These are phyloP conservation scores for Peromyscus californicus DNA, from an alignment of 2,113 vertebrate genomes.

Conservation along the genomic window DNA sequence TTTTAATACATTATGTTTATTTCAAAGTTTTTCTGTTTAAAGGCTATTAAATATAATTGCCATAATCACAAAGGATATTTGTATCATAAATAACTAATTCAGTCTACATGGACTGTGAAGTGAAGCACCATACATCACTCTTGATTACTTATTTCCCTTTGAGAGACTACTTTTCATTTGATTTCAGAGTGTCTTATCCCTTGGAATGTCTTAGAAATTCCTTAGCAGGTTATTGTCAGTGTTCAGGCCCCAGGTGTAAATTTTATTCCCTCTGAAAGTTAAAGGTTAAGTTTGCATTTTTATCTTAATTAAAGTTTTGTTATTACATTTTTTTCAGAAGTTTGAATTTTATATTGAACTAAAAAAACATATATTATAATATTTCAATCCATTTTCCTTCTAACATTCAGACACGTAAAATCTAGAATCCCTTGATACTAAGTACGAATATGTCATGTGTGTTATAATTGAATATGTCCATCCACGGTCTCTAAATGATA, in stretches of 20 bases:
- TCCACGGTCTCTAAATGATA: not conserved
- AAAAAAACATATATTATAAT: not conserved
- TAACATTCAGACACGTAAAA: not conserved
- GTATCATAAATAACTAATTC: not conserved
- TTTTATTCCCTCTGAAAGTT: not conserved
- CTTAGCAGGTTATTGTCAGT: not conserved
- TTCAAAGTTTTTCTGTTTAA: not conserved
- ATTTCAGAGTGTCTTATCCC: fast-evolving
- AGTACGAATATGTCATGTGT: not conserved
- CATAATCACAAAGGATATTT: not conserved
- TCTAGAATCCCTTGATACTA: not conserved
- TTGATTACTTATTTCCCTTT: not conserved
- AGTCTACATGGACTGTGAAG: not conserved
- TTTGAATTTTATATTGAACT: not conserved
- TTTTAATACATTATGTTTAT: not conserved
- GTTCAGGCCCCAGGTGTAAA: not conserved
- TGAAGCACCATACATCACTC: not conserved
- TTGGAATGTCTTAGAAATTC: not conserved
- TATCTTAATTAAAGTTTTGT: not conserved
- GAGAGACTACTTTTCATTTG: not conserved
- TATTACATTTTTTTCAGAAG: not conserved
- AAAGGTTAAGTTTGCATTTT: not conserved
- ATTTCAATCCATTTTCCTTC: not conserved
- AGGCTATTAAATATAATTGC: not conserved
- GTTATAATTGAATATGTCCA: not conserved